These are phyloP conservation scores for Lynx canadensis DNA, from an alignment of 2,113 vertebrate genomes.

Conservation along the genomic window DNA sequence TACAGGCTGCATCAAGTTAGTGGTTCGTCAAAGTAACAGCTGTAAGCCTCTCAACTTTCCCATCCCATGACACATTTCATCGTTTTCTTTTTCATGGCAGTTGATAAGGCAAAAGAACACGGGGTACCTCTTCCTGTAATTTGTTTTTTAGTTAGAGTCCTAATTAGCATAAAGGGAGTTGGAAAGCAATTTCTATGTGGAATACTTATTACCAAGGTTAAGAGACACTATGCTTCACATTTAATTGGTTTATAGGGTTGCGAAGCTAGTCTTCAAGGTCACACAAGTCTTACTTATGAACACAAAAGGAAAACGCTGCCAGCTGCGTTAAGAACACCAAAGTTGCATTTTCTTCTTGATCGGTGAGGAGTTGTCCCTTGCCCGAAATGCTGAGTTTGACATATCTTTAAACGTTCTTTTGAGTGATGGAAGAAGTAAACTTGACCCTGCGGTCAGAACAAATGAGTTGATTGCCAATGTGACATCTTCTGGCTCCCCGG, in stretches of 20 bases:
- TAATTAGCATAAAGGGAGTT: slow-evolving; percentile 71
- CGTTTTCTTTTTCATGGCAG: slow-evolving; percentile 25
- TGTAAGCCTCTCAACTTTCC: slow-evolving; percentile 37
- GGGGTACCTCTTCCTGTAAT: slow-evolving; percentile 43
- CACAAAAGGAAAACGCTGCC: slow-evolving; percentile 63
- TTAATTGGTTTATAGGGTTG: slow-evolving; percentile 71
- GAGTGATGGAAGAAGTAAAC: slow-evolving; percentile 36
- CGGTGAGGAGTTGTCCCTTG: neutral
- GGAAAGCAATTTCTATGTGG: slow-evolving; percentile 56
- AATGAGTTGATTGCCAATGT: slow-evolving; percentile 25
- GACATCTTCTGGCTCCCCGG: slow-evolving; percentile 13
- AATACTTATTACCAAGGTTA: slow-evolving; percentile 72
- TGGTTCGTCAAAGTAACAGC: neutral
- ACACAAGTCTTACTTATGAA: slow-evolving; percentile 60
- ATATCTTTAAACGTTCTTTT: slow-evolving; percentile 55
- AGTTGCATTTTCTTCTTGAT: slow-evolving; percentile 30
- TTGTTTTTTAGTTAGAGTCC: slow-evolving; percentile 59
- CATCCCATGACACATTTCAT: slow-evolving; percentile 29
- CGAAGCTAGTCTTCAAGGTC: slow-evolving; percentile 71
- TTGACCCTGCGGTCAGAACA: slow-evolving; percentile 46
- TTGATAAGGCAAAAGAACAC: slow-evolving; percentile 56
- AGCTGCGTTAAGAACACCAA: slow-evolving; percentile 54
- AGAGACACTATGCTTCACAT: slow-evolving; percentile 72
- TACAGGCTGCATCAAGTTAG: slow-evolving; percentile 22
- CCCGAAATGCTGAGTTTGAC: slow-evolving; percentile 35